Conservation (phyloP, 2,113 vertebrate genomes). For the Excalfactoria chinensis region DNA sequence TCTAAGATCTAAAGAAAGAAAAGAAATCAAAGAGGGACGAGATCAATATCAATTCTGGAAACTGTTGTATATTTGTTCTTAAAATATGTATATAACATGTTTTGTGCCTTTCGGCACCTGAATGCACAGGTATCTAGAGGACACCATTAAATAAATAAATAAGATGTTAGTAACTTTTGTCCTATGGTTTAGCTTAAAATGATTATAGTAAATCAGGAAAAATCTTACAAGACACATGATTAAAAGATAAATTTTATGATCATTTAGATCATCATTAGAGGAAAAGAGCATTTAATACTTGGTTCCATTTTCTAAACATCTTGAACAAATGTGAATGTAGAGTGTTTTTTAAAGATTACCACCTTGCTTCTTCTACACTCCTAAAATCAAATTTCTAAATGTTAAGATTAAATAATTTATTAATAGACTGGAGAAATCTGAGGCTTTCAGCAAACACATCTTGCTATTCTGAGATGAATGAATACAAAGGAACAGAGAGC, state of each 20-base stretch:
- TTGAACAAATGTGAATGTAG: neutral
- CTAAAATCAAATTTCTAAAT: neutral
- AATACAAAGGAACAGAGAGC: neutral
- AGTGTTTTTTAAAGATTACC: slow-evolving; percentile 4
- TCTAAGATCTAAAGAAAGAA: neutral
- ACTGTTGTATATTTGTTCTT: neutral
- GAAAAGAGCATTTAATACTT: neutral
- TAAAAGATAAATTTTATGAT: neutral
- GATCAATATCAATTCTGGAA: neutral
- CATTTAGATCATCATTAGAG: neutral
- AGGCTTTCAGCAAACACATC: neutral
- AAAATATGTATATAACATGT: neutral
- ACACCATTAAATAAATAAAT: neutral
- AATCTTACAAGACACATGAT: neutral
- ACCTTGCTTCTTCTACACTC: neutral
- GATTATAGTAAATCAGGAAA: neutral
- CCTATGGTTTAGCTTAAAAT: neutral
- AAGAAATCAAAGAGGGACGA: neutral
- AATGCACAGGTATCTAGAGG: rapidly evolving
- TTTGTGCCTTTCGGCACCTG: neutral
- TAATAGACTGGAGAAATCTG: neutral
- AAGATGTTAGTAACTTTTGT: neutral
- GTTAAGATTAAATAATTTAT: neutral
- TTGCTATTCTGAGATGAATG: neutral
- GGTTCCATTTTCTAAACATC: neutral